phyloP scores from a whole-genome alignment of 1,140 invertebrate species.

The Alviniconcha marisindica region DNA sequence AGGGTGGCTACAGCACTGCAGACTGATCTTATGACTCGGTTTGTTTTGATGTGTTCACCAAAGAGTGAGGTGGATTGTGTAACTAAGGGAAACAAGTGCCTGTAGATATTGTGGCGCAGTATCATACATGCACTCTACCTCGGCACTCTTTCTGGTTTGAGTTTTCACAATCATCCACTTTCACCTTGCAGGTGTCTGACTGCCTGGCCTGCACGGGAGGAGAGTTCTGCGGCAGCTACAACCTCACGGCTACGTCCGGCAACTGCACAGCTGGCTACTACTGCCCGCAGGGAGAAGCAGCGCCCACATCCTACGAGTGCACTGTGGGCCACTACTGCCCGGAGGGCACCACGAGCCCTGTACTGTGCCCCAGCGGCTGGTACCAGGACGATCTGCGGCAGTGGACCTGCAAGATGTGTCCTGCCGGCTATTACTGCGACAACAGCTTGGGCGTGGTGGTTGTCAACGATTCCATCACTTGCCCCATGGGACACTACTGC shows the following conservation, averaged over 20 bases:
- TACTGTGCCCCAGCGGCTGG: constrained; percentile 70
- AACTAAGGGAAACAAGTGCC: too few species aligned
- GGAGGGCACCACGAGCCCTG: constrained; percentile 56
- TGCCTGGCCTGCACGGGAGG: constrained; percentile 68
- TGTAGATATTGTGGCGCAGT: too few species aligned
- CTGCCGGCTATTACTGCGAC: constrained; percentile 72
- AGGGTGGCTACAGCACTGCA: too few species aligned
- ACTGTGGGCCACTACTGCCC: constrained; percentile 69
- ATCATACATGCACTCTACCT: too few species aligned
- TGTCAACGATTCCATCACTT: constrained; percentile 67
- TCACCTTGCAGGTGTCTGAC: constrained; percentile 48
- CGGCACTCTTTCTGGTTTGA: too few species aligned
- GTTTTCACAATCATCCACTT: too few species aligned
- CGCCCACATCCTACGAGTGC: constrained; percentile 55
- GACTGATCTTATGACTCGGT: too few species aligned
- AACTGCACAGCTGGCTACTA: constrained; percentile 71
- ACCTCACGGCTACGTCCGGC: constrained; percentile 67
- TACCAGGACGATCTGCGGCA: constrained; percentile 67
- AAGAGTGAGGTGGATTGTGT: too few species aligned
- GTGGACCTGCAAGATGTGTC: constrained; percentile 66
- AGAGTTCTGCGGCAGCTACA: constrained; percentile 70
- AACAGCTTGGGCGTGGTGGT: constrained; percentile 69
- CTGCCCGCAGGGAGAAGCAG: constrained; percentile 66
- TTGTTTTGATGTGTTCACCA: too few species aligned
- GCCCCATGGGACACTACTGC: constrained; percentile 71